Evolutionary conservation across 2,113 vertebrate genomes (phyloP).

Genomic region (Crotalus horridus): DNA sequence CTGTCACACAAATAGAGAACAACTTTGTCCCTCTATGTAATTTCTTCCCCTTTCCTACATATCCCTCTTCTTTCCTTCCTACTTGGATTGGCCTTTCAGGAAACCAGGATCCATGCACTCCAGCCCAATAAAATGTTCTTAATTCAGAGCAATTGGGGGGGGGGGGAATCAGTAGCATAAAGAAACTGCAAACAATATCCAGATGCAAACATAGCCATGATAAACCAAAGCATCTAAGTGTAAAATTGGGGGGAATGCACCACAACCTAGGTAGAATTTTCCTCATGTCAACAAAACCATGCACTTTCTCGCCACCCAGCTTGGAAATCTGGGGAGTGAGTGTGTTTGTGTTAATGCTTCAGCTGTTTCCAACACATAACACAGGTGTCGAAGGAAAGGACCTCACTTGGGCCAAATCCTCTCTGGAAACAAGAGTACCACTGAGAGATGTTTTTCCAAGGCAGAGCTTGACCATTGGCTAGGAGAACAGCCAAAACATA

Average conservation of each 20-base stretch:
- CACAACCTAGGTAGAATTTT: conserved; percentile 8
- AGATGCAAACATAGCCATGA: not conserved
- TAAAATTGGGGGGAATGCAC: not conserved
- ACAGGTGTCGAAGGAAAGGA: not conserved
- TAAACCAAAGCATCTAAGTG: not conserved
- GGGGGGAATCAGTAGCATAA: not conserved
- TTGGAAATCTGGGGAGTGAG: not conserved
- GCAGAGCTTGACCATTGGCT: not conserved
- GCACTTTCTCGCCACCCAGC: not conserved
- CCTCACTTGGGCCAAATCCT: not conserved
- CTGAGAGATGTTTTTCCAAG: not conserved
- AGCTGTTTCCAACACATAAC: not conserved
- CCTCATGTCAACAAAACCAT: conserved; percentile 39
- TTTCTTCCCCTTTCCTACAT: not conserved
- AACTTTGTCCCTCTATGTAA: not conserved
- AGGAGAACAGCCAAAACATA: not conserved
- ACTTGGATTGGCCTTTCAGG: not conserved
- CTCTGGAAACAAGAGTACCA: not conserved
- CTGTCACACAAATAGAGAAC: no score
- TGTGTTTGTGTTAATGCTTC: not conserved
- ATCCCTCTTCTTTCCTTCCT: not conserved
- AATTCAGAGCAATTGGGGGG: not conserved
- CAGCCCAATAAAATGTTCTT: not conserved
- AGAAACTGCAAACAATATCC: not conserved
- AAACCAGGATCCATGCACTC: not conserved